phyloP scores from a whole-genome alignment of 2,888 invertebrate species.

The Hypolimnas misippus region DNA sequence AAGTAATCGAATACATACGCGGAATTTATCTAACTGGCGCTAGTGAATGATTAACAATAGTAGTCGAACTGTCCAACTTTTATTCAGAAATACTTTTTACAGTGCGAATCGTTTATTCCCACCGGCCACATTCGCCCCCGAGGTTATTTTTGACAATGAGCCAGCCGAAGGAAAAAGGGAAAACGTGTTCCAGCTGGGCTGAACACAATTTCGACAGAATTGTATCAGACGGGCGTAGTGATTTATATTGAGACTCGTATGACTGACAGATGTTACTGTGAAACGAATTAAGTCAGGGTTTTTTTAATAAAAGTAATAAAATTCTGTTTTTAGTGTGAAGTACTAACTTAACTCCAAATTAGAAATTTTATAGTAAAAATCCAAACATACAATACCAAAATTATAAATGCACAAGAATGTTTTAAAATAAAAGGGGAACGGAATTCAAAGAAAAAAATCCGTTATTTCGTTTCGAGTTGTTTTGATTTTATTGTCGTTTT shows the following conservation, averaged over 20 bases:
- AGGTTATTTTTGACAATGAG: conserved; percentile 21
- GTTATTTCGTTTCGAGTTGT: too few species aligned
- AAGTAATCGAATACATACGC: too few species aligned
- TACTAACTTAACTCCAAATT: too few species aligned
- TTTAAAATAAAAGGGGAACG: too few species aligned
- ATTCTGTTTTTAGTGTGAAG: too few species aligned
- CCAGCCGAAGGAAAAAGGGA: conserved; percentile 16
- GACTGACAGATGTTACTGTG: not conserved
- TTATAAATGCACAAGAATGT: too few species aligned
- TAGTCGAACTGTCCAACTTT: not conserved
- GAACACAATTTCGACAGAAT: conserved; percentile 10
- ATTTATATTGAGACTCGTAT: not conserved
- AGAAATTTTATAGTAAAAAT: too few species aligned
- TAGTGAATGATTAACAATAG: not conserved
- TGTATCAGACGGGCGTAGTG: not conserved
- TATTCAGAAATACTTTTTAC: conserved; percentile 24
- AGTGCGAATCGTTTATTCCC: conserved; percentile 9
- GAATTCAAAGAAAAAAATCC: too few species aligned
- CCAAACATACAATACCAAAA: too few species aligned
- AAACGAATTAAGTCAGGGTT: not conserved
- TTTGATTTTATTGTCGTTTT: too few species aligned
- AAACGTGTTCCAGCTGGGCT: conserved; percentile 25
- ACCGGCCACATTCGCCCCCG: conserved; percentile 19
- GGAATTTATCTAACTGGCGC: too few species aligned
- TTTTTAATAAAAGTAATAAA: not conserved